These are phyloP conservation scores for human DNA, from an alignment of 2,113 vertebrate genomes.

Conservation along the genomic window GRCh38 chrX:21380501-21381000, in stretches of 20 bases:
- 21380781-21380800: constrained; percentile 7
- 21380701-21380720: too few species aligned
- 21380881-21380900: background rate
- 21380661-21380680: too few species aligned
- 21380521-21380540: too few species aligned
- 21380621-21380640: too few species aligned
- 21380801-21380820: constrained; percentile 4
- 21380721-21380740: too few species aligned
- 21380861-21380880: background rate
- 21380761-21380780: constrained; percentile 47
- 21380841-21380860: constrained; percentile 23
- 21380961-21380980: background rate
- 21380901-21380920: constrained; percentile 9
- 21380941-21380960: constrained; percentile 35
- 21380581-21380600: too few species aligned
- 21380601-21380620: too few species aligned
- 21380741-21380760: constrained; percentile 42
- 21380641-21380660: too few species aligned
- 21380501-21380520: too few species aligned
- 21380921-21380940: background rate
- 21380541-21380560: too few species aligned
- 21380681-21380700: too few species aligned
- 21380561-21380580: too few species aligned
- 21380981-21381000: constrained; percentile 20
- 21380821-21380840: constrained; percentile 44